phyloP scores from a whole-genome alignment of 2,888 invertebrate species.

The Anthophora plumipes region DNA sequence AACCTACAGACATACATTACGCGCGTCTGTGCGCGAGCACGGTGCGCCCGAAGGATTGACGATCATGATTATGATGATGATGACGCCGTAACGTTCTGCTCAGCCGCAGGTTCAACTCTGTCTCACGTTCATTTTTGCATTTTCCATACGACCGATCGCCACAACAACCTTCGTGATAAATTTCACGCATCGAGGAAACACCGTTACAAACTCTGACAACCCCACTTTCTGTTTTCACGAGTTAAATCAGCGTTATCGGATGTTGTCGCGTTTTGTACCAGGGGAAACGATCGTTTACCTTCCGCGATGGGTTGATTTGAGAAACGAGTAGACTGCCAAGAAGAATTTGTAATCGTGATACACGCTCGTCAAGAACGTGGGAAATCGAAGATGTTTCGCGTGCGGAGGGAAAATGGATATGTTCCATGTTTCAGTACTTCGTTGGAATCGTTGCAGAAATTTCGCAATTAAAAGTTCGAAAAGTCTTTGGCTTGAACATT shows the following conservation, averaged over 20 bases:
- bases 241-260: neutral
- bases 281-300: neutral
- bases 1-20: slow-evolving; percentile 84
- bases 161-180: neutral
- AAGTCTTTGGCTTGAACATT: no score
- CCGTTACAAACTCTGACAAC: no score
- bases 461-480: no score
- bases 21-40: slow-evolving; percentile 75
- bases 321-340: no score
- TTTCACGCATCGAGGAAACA: slow-evolving; percentile 33
- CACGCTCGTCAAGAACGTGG: no score
- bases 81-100: slow-evolving; percentile 61
- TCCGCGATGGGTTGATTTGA: neutral
- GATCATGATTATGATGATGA: slow-evolving; percentile 59
- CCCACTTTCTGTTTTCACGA: neutral
- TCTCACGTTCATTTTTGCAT: slow-evolving; percentile 65
- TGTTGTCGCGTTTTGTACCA: neutral
- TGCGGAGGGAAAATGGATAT: no score
- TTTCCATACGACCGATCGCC: slow-evolving; percentile 30
- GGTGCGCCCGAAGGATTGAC: slow-evolving; percentile 61
- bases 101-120: slow-evolving; percentile 56
- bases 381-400: no score
- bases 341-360: no score
- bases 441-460: neutral
- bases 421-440: neutral